Conservation (phyloP, 2,113 vertebrate genomes). For the Toxotes jaculatrix region DNA sequence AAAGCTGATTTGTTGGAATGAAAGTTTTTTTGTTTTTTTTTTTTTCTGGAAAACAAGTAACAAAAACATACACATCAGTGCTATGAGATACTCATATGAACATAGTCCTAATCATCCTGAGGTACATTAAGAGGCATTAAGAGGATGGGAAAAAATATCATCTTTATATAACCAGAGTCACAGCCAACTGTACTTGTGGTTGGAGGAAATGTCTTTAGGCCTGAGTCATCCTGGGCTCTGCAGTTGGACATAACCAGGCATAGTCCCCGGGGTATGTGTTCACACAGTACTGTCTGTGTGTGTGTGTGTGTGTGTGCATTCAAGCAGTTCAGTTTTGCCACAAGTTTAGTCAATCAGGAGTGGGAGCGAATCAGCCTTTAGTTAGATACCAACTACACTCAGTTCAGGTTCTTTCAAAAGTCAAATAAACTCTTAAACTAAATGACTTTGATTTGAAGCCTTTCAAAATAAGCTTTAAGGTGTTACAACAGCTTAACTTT, state of each 20-base stretch:
- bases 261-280: slow-evolving; percentile 2
- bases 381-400: neutral
- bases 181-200: slow-evolving; percentile 80
- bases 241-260: slow-evolving; percentile 42
- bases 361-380: neutral
- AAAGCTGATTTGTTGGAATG: neutral
- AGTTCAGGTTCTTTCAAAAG: neutral
- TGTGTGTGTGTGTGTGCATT: slow-evolving; percentile 1
- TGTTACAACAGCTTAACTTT: neutral
- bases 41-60: neutral
- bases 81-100: neutral
- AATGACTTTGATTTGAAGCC: neutral
- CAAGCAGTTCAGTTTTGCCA: slow-evolving; percentile 1
- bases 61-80: neutral
- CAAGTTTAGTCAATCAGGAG: neutral
- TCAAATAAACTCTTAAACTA: neutral
- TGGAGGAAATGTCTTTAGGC: slow-evolving; percentile 78
- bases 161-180: slow-evolving; percentile 79
- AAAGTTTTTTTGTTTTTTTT: neutral
- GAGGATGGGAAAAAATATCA: slow-evolving; percentile 21
- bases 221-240: slow-evolving; percentile 75
- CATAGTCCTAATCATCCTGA: neutral
- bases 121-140: slow-evolving; percentile 14
- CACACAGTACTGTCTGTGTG: neutral
- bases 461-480: neutral